Conservation (phyloP, 2,113 vertebrate species). For the Sinocyclocheilus anshuiensis region DNA sequence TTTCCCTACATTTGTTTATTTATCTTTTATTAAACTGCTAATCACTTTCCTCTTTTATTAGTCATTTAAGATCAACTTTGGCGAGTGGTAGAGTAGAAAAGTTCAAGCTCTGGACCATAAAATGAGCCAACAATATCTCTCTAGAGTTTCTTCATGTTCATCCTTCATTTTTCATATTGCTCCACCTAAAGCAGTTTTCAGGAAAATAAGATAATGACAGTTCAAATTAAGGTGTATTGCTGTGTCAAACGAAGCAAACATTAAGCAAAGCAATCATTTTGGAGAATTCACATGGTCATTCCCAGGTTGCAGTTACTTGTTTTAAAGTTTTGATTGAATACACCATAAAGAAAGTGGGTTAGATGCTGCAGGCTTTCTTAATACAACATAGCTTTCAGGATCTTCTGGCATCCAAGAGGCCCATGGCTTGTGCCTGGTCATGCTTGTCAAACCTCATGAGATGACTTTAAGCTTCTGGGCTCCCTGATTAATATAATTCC, state of each 20-base stretch:
- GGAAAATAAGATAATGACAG: not conserved
- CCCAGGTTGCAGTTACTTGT: not conserved
- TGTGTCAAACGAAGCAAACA: not conserved
- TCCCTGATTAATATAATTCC: not conserved
- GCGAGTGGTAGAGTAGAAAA: too few species aligned
- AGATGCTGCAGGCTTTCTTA: constrained; percentile 16
- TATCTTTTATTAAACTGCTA: not conserved
- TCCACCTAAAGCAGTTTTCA: not conserved
- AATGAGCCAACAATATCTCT: not conserved
- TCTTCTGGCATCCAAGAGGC: not conserved
- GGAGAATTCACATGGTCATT: not conserved
- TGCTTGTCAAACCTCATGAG: constrained; percentile 34
- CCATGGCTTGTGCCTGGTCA: constrained; percentile 25
- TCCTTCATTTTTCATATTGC: not conserved
- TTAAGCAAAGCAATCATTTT: not conserved
- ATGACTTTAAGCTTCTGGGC: constrained; percentile 32
- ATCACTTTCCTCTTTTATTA: not conserved
- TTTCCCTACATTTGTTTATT: not conserved
- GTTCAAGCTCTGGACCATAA: too few species aligned
- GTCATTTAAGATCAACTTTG: too few species aligned
- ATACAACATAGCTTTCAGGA: constrained; percentile 27
- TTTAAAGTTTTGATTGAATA: constrained; percentile 1
- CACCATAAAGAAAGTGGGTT: constrained; percentile 18
- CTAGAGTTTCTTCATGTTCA: not conserved
- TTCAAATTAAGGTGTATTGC: not conserved